These are phyloP conservation scores for Oplegnathus fasciatus DNA, from an alignment of 2,113 vertebrate genomes.

Conservation along the genomic window DNA sequence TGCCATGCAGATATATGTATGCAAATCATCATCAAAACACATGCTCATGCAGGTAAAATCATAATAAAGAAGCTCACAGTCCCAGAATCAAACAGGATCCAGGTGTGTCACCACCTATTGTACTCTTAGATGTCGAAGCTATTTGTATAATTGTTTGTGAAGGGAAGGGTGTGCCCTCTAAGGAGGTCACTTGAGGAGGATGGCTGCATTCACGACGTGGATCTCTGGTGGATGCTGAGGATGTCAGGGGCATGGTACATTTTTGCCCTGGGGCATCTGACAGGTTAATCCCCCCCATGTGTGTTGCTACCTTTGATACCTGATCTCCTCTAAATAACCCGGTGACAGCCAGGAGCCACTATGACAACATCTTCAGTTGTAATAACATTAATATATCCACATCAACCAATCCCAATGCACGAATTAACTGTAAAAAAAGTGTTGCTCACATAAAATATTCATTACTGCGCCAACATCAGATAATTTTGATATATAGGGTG, in stretches of 20 bases:
- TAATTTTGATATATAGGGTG: background rate
- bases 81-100: background rate
- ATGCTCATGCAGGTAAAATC: conserved; percentile 16
- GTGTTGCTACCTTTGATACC: conserved; percentile 1
- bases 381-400: conserved; percentile 3
- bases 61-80: background rate
- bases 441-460: background rate
- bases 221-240: conserved; percentile 33
- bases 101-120: conserved; percentile 11
- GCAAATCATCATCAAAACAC: background rate
- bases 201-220: background rate
- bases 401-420: background rate
- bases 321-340: conserved; percentile 6
- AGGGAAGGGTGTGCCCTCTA: conserved; percentile 21
- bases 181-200: conserved; percentile 7
- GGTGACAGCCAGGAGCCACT: conserved; percentile 18
- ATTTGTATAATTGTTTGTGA: conserved; percentile 10
- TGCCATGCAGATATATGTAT: conserved; percentile 10
- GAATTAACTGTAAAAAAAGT: background rate
- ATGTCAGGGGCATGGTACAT: background rate
- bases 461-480: background rate
- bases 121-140: background rate
- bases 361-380: conserved; percentile 6
- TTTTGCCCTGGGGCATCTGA: background rate
- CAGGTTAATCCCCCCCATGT: conserved; percentile 6